Conservation (phyloP, 2,113 vertebrate genomes). For the Gavialis gangeticus region DNA sequence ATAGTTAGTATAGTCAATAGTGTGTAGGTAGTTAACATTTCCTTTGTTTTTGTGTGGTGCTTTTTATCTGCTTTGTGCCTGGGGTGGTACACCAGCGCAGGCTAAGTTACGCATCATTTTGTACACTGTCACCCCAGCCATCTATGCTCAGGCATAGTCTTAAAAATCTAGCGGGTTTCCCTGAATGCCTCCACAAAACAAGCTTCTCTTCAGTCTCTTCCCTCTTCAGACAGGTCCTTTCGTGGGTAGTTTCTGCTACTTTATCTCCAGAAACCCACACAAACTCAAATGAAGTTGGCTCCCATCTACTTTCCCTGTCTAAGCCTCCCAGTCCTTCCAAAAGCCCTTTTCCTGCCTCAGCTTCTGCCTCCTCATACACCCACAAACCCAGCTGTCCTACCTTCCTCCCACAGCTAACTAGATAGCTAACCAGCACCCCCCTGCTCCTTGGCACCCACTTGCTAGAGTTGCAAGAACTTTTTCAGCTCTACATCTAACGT, state of each 20-base stretch:
- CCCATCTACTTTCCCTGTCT: not conserved
- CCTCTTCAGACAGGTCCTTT: not conserved
- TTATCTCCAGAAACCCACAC: not conserved
- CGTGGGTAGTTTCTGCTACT: not conserved
- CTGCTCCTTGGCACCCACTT: conserved; percentile 24
- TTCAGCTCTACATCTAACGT: conserved; percentile 45
- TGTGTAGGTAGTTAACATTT: not conserved
- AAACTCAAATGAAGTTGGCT: not conserved
- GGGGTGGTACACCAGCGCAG: rapidly evolving
- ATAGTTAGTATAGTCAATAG: not conserved
- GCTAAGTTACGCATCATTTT: not conserved
- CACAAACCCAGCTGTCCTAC: not conserved
- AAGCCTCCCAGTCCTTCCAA: not conserved
- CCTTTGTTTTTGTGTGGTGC: not conserved
- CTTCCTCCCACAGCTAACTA: conserved; percentile 36
- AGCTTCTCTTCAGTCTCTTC: not conserved
- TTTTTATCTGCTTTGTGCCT: not conserved
- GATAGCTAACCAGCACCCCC: conserved; percentile 60
- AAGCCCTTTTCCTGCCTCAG: not conserved
- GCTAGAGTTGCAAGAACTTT: not conserved
- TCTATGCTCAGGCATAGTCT: not conserved
- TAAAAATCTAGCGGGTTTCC: not conserved
- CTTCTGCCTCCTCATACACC: not conserved
- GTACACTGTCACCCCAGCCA: not conserved
- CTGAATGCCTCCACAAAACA: not conserved